Percentiles rank a stretch among this genome's conserved stretches.
Evolutionary conservation across 2,113 vertebrate genomes (phyloP).

Genomic region (Phodopus roborovskii): DNA sequence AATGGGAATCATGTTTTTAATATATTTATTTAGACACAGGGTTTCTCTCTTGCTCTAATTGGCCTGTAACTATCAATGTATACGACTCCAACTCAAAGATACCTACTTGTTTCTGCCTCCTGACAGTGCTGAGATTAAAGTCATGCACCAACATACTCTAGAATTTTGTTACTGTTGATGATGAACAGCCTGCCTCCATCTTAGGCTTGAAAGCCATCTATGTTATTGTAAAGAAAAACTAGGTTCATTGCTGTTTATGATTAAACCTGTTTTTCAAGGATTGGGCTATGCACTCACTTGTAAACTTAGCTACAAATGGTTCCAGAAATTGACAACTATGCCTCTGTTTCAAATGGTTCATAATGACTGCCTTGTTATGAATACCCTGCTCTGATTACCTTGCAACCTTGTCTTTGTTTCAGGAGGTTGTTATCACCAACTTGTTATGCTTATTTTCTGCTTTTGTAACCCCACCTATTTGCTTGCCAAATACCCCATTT

Average conservation of each 20-base stretch:
- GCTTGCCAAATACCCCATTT: not conserved
- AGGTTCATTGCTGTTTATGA: not conserved
- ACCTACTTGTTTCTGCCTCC: not conserved
- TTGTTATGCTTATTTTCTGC: not conserved
- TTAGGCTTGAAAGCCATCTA: not conserved
- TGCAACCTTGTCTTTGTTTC: not conserved
- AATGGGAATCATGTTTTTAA: slow-evolving; percentile 17
- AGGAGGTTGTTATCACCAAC: not conserved
- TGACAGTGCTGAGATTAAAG: not conserved
- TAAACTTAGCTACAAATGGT: not conserved
- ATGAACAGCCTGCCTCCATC: not conserved
- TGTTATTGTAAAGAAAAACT: not conserved
- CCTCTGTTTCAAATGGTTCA: not conserved
- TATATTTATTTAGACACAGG: not conserved
- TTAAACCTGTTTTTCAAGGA: not conserved
- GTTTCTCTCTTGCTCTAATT: not conserved
- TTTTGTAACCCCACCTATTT: not conserved
- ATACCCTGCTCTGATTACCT: not conserved
- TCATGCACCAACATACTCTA: not conserved
- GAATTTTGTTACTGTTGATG: not conserved
- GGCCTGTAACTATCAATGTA: not conserved
- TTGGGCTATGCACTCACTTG: not conserved
- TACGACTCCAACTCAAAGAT: not conserved
- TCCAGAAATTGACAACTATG: not conserved
- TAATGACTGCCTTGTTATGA: not conserved